Evolutionary conservation across 1,140 invertebrate genomes (phyloP).

Genomic region (Temnothorax curvispinosus): DNA sequence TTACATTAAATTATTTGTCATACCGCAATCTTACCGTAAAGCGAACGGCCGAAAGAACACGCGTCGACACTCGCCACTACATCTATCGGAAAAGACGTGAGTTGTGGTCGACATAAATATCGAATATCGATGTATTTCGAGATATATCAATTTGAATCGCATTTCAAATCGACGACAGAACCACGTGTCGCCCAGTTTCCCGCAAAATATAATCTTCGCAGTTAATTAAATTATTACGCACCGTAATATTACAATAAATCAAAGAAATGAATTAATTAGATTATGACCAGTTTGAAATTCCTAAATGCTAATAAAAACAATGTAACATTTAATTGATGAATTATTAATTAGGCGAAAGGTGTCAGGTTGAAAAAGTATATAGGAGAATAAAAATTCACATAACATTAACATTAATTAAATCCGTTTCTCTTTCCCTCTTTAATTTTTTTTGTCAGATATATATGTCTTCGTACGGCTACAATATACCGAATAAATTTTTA

Average conservation of each 20-base stretch:
- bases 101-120: not conserved
- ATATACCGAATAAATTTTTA: slow-evolving; percentile 74
- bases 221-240: not conserved
- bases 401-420: not conserved
- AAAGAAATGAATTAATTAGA: not conserved
- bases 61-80: not conserved
- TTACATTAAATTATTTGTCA: slow-evolving; percentile 51
- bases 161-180: not conserved
- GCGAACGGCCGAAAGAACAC: slow-evolving; percentile 10
- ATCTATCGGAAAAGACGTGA: not conserved
- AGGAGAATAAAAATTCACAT: not conserved
- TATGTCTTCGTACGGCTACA: slow-evolving; percentile 69
- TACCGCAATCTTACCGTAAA: slow-evolving; percentile 71
- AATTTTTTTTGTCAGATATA: slow-evolving; percentile 70
- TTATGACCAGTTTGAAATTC: not conserved
- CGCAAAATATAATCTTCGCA: not conserved
- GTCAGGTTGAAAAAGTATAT: not conserved
- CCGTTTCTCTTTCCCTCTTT: slow-evolving; percentile 5
- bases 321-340: not conserved
- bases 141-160: not conserved
- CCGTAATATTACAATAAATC: not conserved
- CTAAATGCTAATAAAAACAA: not conserved
- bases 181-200: not conserved
- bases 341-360: not conserved
- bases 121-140: not conserved